phyloP scores from a whole-genome alignment of 1,140 invertebrate species.

The Portunus trituberculatus region DNA sequence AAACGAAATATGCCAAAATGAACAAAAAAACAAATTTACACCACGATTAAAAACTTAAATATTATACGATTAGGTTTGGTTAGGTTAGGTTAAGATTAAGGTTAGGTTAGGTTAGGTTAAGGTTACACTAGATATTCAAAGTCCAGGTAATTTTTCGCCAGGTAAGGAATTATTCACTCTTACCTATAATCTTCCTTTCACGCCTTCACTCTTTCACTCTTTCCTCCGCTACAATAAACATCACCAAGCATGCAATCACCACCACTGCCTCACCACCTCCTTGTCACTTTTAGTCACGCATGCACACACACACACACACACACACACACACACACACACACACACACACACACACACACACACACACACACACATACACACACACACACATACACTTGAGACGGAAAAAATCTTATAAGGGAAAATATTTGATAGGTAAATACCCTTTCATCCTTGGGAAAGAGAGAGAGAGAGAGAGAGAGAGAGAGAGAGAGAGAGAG shows the following conservation, averaged over 20 bases:
- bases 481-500: conserved; percentile 37
- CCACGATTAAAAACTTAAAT: no score
- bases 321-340: not conserved
- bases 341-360: not conserved
- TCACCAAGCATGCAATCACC: not conserved
- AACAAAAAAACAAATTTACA: no score
- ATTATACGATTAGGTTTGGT: no score
- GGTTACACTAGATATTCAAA: no score
- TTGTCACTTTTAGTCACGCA: not conserved
- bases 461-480: conserved; percentile 28
- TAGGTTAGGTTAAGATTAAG: no score
- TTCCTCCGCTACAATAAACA: not conserved
- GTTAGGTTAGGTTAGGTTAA: no score
- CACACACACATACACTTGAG: not conserved
- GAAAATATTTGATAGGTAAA: not conserved
- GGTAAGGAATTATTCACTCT: not conserved
- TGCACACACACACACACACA: not conserved
- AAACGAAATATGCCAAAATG: no score
- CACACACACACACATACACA: not conserved
- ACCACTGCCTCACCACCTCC: not conserved
- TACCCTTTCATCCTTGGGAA: not conserved
- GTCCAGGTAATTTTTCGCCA: no score
- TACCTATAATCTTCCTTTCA: not conserved
- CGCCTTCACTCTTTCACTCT: not conserved
- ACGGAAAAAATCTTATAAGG: not conserved